A percentile compares a stretch with the other conserved stretches of the same genome.
These are phyloP conservation scores for Procavia capensis DNA, from an alignment of 2,113 vertebrate species.

Conservation along the genomic window DNA sequence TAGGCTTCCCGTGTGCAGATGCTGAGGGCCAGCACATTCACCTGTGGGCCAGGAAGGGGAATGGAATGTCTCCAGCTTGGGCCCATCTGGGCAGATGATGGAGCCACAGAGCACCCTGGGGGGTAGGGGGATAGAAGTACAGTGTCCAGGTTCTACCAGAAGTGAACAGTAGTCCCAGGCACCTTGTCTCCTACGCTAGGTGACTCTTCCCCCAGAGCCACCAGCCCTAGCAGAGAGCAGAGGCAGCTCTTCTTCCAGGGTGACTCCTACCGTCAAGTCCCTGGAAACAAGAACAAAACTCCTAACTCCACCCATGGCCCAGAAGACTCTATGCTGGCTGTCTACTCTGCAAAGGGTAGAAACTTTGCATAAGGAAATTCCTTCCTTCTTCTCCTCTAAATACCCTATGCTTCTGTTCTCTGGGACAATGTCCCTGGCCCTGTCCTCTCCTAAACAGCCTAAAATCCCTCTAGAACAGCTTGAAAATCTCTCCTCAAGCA, in stretches of 20 bases:
- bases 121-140: background rate
- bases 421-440: background rate
- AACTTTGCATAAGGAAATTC: background rate
- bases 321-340: background rate
- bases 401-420: background rate
- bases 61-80: slow-evolving; percentile 3
- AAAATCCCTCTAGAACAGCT: slow-evolving; percentile 1
- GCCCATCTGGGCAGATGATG: background rate
- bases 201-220: background rate
- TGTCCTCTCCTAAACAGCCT: background rate
- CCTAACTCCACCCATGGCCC: background rate
- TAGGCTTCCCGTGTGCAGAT: slow-evolving; percentile 97
- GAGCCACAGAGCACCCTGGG: background rate
- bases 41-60: slow-evolving; percentile 84
- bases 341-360: background rate
- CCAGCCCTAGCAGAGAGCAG: background rate
- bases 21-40: slow-evolving; percentile 95
- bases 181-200: background rate
- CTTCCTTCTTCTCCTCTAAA: slow-evolving; percentile 16
- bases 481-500: background rate
- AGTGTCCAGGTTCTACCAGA: background rate
- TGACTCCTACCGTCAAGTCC: background rate
- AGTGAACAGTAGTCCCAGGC: background rate
- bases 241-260: background rate
- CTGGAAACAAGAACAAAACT: background rate